A percentile compares a stretch with the other conserved stretches of the same genome.
phyloP scores from a whole-genome alignment of 2,113 vertebrate species.

The Pseudois nayaur region DNA sequence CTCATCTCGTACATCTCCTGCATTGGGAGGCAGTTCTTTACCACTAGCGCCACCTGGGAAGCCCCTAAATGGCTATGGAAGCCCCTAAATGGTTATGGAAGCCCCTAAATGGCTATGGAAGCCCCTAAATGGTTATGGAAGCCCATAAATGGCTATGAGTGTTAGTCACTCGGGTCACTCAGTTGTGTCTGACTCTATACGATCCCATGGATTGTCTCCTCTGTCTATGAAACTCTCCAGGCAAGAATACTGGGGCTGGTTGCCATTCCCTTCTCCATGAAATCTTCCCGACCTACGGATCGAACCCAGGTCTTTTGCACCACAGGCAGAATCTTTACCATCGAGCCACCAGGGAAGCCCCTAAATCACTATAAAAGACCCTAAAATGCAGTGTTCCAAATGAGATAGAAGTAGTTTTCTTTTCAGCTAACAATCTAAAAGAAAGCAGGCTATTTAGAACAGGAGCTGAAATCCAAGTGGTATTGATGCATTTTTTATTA shows the following conservation, averaged over 20 bases:
- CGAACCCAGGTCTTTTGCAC: neutral
- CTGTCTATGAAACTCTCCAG: neutral
- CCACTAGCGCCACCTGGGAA: neutral
- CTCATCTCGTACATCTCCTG: neutral
- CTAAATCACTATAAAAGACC: neutral
- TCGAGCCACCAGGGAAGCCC: neutral
- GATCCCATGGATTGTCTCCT: neutral
- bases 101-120: neutral
- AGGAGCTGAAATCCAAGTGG: neutral
- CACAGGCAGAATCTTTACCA: neutral
- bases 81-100: neutral
- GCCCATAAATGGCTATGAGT: neutral
- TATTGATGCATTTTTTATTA: neutral
- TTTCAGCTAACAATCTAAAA: neutral
- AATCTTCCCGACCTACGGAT: neutral
- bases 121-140: neutral
- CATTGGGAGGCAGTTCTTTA: neutral
- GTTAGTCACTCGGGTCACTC: neutral
- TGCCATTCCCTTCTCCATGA: neutral
- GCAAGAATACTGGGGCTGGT: neutral
- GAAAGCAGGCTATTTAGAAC: neutral
- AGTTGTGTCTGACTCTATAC: neutral
- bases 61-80: neutral
- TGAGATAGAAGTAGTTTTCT: neutral
- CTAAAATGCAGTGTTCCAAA: neutral